Base-by-base conservation (phyloP, 2,797 vertebrate genomes). In the Aulostomus chinensis region DNA sequence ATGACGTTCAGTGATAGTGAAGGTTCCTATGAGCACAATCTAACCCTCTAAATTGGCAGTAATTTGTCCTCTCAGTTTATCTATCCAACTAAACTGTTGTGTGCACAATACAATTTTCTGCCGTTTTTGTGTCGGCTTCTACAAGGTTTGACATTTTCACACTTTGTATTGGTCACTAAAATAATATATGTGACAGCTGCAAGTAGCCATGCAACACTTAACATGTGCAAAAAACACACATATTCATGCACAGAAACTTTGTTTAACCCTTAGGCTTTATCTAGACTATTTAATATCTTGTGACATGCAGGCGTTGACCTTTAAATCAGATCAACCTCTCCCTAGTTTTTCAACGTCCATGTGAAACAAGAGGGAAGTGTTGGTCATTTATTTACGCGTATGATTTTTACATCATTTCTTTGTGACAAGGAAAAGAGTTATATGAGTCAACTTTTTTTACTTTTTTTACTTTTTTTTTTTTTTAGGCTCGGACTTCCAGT, bases 401-500 rank as follows among this genome's bases (percentile, higher is more conserved):
- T n/a, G n/a, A n/a, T n/a, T n/a, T n/a, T n/a, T n/a, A n/a, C n/a
- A n/a, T n/a, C n/a, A 3, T 32, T 32, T 32, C 12, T n/a, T 32
- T 32, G 12, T 7, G n/a, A 14, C n/a, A 2, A 14, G n/a, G 4
- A 13, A 12, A 13, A 33, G 13, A 12, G 13, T 33, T 2, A 33
- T 4, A 4, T 7, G 12, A 5, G 20, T 47, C 43, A 24, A 20
- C n/a, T n/a, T 45, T 9, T 12, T 34, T 15, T 83, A 18, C 4
- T 14, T 11, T 12, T 9, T 31, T 4, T 7, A 17, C 9, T 12
- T 21, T 12, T 31, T 29, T 15, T 12, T 7, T 16, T 22, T n/a
- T 78, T 29, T 81, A 99, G 97, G 97, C 2, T 94, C 96, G 7
- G 94, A 95, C 69, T 99, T 99, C 84, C 92, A 94, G 85, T 98